Percentiles rank a stretch among this genome's conserved stretches.
Conservation (phyloP, 2,797 vertebrate species). For the Spinus pinus region DNA sequence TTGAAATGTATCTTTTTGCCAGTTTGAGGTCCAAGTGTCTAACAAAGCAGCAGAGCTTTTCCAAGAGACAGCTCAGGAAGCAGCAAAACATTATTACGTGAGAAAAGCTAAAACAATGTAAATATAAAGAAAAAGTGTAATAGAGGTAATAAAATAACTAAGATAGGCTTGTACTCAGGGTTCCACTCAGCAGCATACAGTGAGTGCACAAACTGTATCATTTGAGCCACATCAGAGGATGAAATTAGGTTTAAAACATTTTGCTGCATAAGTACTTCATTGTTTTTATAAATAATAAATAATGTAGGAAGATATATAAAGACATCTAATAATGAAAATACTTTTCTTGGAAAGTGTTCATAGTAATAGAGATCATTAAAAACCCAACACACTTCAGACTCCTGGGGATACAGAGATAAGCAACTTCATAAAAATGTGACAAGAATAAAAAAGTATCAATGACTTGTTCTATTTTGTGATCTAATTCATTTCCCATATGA, state of each 20-base stretch:
- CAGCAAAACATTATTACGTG: neutral
- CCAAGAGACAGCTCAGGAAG: neutral
- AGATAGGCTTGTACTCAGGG: neutral
- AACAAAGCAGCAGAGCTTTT: neutral
- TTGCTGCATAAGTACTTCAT: neutral
- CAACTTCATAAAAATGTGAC: neutral
- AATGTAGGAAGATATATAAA: neutral
- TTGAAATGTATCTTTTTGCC: conserved; percentile 30
- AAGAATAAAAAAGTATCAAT: neutral
- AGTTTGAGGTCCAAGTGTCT: conserved; percentile 29
- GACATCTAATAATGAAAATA: neutral
- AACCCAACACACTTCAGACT: neutral
- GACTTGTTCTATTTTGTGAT: neutral
- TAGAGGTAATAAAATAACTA: neutral
- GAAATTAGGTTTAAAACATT: neutral
- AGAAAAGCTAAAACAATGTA: neutral
- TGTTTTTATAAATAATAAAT: neutral
- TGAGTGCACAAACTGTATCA: neutral
- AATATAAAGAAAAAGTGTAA: neutral
- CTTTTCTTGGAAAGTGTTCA: neutral
- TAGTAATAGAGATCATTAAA: neutral
- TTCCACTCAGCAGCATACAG: neutral
- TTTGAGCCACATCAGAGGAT: neutral
- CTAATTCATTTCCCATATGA: neutral
- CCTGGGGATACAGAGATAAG: neutral